Evolutionary conservation across 2,113 vertebrate genomes (phyloP), one percentile per base, ranked within the genome.

Genomic region (Montifringilla adamsi): DNA sequence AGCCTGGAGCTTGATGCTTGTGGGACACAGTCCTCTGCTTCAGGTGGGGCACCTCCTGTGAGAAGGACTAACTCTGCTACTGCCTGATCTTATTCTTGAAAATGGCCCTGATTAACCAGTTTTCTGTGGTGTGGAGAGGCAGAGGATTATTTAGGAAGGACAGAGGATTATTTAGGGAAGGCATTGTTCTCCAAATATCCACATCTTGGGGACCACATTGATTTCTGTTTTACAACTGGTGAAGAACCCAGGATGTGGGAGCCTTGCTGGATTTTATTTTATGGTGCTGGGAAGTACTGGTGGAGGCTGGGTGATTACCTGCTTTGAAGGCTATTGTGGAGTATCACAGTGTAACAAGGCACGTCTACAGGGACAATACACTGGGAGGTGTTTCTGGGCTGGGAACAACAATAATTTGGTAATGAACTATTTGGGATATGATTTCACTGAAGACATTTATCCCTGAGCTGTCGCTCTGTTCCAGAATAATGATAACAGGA

Each of bases 341-440:
- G 24, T 1, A 2, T 33, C 23, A 18, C 6, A 18, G 15, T 30
- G 12, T 9, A 27, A 50, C 6, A 19, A 0, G 5, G 23, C 2
- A 19, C 21, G 58, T 20, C 41, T 66, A 11, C 17, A 56, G 30
- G 19, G 35, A 9, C 11, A 82, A 31, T 37, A 30, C 23, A 14
- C 19, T 27, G 27, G 47, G 31, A 89, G 27, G 13, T 37, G 37
- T 58, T 66, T 90, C 37, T 55, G 67, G n/a, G 9, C 39, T 47
- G 47, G 33, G 37, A 86, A 58, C 15, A 76, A 11, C 21, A 80
- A 15, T 31, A 55, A 59, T 74, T 84, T 47, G 22, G n/a, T 69
- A 37, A 62, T 63, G 28, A 89, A 26, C 23, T 79, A 8, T 63
- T 50, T 73, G 39, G 24, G 47, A 28, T 70, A 44, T 26, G 12